Evolutionary conservation across 1,140 invertebrate genomes (phyloP).

Genomic region (Diachasma alloeum): DNA sequence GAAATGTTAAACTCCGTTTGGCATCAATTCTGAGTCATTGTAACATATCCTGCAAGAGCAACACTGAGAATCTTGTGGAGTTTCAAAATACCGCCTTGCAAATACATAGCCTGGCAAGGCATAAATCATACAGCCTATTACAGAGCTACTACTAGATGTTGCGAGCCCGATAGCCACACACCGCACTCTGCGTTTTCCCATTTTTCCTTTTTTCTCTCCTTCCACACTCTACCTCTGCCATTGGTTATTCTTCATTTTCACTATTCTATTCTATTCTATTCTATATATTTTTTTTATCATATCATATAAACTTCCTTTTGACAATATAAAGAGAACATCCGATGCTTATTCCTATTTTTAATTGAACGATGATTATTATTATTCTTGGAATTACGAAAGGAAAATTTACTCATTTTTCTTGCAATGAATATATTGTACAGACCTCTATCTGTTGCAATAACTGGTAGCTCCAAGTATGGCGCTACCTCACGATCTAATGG

Average conservation of each 20-base stretch:
- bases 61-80: constrained; percentile 25
- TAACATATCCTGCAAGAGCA: constrained; percentile 35
- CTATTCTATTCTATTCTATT: too few relatives aligned
- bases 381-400: not conserved
- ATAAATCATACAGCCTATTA: constrained; percentile 63
- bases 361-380: not conserved
- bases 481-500: constrained; percentile 87
- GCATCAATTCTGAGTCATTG: constrained; percentile 36
- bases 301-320: not conserved
- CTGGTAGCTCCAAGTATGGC: constrained; percentile 88
- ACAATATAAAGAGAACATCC: too few relatives aligned
- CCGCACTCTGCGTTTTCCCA: constrained; percentile 25
- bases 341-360: too few relatives aligned
- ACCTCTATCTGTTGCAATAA: constrained; percentile 95
- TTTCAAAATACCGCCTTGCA: not conserved
- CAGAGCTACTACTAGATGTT: constrained; percentile 54
- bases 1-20: not conserved
- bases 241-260: constrained; percentile 15
- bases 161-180: constrained; percentile 46
- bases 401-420: too few relatives aligned
- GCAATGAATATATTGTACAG: constrained; percentile 53
- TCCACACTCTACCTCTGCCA: not conserved
- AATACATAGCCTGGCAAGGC: constrained; percentile 35
- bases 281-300: not conserved
- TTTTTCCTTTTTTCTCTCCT: constrained; percentile 19